These are phyloP conservation scores for Calameuta idolon DNA, from an alignment of 2,888 invertebrate species.

Conservation along the genomic window DNA sequence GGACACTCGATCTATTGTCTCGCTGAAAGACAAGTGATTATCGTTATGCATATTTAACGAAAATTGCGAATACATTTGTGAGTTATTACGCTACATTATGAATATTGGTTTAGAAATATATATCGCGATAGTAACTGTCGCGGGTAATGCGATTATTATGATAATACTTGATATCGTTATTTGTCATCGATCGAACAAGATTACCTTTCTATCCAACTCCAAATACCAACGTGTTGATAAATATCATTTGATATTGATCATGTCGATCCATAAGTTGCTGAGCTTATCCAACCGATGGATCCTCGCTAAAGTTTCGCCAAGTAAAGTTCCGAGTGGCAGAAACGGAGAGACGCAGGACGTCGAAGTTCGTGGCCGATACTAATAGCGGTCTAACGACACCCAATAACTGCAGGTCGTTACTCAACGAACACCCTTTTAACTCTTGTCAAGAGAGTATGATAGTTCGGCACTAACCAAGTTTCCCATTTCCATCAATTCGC, in stretches of 20 bases:
- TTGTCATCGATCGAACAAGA: background rate
- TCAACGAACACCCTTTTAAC: slow-evolving; percentile 33
- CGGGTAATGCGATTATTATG: no score
- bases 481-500: slow-evolving; percentile 1
- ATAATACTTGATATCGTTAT: no score
- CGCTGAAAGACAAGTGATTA: background rate
- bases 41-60: background rate
- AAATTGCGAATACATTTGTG: background rate
- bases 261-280: background rate
- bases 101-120: background rate
- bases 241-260: background rate
- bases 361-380: slow-evolving; percentile 19
- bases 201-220: background rate
- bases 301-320: background rate
- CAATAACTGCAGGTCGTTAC: slow-evolving; percentile 34
- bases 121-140: background rate
- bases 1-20: background rate
- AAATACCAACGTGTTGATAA: background rate
- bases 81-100: background rate
- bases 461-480: background rate
- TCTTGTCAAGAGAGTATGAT: slow-evolving; percentile 8
- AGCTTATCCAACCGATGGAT: background rate
- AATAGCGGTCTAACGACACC: slow-evolving; percentile 24
- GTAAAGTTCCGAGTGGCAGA: background rate
- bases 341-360: background rate